Percentiles rank a stretch among this genome's conserved stretches.
Conservation (phyloP, 2,888 invertebrate species). For the Leptodirus hochenwartii region DNA sequence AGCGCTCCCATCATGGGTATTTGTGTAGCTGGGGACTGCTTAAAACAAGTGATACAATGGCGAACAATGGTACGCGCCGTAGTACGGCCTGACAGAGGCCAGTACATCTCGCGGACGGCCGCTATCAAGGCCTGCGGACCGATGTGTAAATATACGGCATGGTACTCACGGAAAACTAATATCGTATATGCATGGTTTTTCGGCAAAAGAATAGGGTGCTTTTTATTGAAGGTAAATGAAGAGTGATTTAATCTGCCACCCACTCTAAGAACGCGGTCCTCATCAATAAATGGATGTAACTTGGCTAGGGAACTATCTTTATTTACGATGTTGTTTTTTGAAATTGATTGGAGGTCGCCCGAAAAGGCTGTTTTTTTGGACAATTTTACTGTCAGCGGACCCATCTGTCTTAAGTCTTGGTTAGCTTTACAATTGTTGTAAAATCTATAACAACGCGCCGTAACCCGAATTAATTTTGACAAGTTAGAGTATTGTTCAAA, state of each 20-base stretch:
- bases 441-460: too few relatives aligned
- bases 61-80: background rate
- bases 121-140: background rate
- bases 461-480: too few relatives aligned
- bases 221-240: background rate
- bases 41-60: constrained; percentile 2
- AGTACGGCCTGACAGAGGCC: background rate
- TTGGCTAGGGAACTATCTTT: background rate
- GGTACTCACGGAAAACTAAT: background rate
- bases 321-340: background rate
- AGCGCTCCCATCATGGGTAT: constrained; percentile 2
- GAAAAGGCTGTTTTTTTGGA: background rate
- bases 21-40: background rate
- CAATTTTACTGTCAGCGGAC: too few relatives aligned
- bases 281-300: constrained; percentile 1
- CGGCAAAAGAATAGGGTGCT: background rate
- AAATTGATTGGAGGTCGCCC: background rate
- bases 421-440: too few relatives aligned
- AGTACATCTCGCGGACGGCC: background rate
- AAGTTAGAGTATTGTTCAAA: too few relatives aligned
- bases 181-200: background rate
- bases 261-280: background rate
- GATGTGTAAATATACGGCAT: constrained; percentile 1
- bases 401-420: too few relatives aligned
- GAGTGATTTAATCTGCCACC: constrained; percentile 4